Conservation (phyloP, 2,888 invertebrate genomes). For the Aphrophora alni region DNA sequence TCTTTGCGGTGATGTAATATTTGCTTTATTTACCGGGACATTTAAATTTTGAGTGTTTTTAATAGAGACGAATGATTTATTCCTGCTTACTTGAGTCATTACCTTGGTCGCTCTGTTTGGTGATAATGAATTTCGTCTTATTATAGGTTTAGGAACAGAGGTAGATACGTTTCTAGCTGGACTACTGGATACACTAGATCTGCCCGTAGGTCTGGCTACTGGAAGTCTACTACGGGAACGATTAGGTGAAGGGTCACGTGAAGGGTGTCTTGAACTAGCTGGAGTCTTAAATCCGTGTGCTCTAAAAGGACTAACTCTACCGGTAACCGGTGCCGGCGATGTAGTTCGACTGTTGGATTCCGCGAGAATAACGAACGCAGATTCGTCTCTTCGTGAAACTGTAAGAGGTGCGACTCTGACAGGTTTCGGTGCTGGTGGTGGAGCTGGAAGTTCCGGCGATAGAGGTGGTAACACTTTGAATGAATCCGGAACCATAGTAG, state of each 20-base stretch:
- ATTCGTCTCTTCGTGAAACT: slow-evolving; percentile 47
- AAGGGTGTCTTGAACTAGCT: slow-evolving; percentile 58
- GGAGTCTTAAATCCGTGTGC: slow-evolving; percentile 63
- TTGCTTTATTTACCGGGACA: neutral
- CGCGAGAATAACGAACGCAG: slow-evolving; percentile 73
- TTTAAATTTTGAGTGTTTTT: neutral
- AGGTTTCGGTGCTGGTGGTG: slow-evolving; percentile 47
- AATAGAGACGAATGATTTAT: neutral
- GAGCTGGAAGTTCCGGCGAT: slow-evolving; percentile 46
- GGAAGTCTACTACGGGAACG: slow-evolving; percentile 59
- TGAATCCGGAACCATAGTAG: slow-evolving; percentile 34
- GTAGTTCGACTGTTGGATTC: slow-evolving; percentile 60
- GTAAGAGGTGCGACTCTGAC: slow-evolving; percentile 47
- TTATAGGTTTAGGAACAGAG: slow-evolving; percentile 27
- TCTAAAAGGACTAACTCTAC: slow-evolving; percentile 67
- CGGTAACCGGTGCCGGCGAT: slow-evolving; percentile 55
- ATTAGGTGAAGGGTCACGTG: slow-evolving; percentile 64
- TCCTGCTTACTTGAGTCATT: slow-evolving; percentile 26
- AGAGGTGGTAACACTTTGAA: slow-evolving; percentile 49
- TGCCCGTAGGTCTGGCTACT: slow-evolving; percentile 55
- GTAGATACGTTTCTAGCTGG: slow-evolving; percentile 15
- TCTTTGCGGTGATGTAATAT: neutral
- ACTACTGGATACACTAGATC: slow-evolving; percentile 25
- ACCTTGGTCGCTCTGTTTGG: slow-evolving; percentile 15
- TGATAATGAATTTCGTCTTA: slow-evolving; percentile 25